phyloP scores from a whole-genome alignment of 2,888 invertebrate species.

The Zaprionus lineosus region DNA sequence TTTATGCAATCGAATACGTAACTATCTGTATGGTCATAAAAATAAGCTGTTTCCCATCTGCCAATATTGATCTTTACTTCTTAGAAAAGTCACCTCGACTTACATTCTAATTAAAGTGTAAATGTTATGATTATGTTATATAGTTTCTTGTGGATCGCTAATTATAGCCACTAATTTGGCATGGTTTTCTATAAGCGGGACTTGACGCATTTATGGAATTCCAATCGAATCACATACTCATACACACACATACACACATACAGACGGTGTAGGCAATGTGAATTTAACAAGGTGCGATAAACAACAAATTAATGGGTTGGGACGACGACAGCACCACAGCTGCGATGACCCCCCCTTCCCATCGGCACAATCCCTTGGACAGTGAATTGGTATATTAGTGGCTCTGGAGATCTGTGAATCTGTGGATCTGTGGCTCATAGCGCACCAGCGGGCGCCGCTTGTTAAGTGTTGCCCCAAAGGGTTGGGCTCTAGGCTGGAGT shows the following conservation, averaged over 20 bases:
- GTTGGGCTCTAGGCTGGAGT: constrained; percentile 12
- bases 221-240: constrained; percentile 6
- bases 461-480: constrained; percentile 26
- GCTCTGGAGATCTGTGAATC: neutral
- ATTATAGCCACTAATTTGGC: too few species aligned
- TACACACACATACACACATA: neutral
- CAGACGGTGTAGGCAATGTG: constrained; percentile 54
- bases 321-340: constrained; percentile 67
- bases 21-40: too few species aligned
- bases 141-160: too few species aligned
- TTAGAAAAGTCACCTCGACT: too few species aligned
- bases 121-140: too few species aligned
- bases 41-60: too few species aligned
- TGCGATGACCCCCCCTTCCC: constrained; percentile 13
- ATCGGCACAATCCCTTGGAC: too few species aligned
- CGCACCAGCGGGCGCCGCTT: constrained; percentile 66
- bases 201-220: constrained; percentile 41
- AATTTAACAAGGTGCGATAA: constrained; percentile 82
- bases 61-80: too few species aligned
- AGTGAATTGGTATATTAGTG: neutral
- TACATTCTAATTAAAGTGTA: too few species aligned
- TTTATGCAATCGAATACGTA: too few species aligned
- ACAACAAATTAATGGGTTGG: constrained; percentile 81
- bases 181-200: neutral
- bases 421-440: constrained; percentile 29